Evolutionary conservation across 2,113 vertebrate species (phyloP).

Genomic region (Trogon melanurus): DNA sequence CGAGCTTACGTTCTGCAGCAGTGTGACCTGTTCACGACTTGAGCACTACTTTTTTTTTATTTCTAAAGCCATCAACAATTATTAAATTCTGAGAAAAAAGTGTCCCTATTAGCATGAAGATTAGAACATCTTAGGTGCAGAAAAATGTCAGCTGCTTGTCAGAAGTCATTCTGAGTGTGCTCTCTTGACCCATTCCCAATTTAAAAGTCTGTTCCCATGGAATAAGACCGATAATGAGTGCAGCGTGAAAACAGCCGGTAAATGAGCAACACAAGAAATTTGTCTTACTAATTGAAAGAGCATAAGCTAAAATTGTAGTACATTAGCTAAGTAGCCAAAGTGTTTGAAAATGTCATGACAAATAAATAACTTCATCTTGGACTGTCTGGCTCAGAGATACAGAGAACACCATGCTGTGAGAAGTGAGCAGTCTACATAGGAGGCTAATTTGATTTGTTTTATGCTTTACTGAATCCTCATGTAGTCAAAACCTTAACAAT

Average conservation of each 20-base stretch:
- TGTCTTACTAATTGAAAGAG: constrained; percentile 63
- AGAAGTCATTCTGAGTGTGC: constrained; percentile 23
- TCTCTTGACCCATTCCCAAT: constrained; percentile 56
- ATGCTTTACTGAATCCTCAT: background rate
- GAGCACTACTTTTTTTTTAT: background rate
- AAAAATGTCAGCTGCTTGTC: constrained; percentile 57
- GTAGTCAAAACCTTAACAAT: background rate
- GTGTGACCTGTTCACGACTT: background rate
- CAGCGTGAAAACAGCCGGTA: constrained; percentile 24
- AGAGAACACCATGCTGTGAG: background rate
- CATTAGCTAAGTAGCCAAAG: constrained; percentile 36
- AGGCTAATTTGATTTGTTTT: background rate
- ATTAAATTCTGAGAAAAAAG: constrained; percentile 44
- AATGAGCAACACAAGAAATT: constrained; percentile 52
- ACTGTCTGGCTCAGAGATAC: background rate
- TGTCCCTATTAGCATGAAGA: constrained; percentile 55
- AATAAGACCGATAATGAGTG: constrained; percentile 43
- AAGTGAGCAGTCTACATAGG: background rate
- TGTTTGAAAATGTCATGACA: constrained; percentile 36
- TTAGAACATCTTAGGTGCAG: constrained; percentile 41
- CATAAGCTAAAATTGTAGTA: constrained; percentile 45
- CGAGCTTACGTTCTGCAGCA: background rate
- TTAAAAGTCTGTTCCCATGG: constrained; percentile 31
- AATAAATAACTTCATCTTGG: constrained; percentile 44
- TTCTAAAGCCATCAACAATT: constrained; percentile 51